Evolutionary conservation across 2,113 vertebrate species (phyloP).

Genomic region (Cavia aperea): DNA sequence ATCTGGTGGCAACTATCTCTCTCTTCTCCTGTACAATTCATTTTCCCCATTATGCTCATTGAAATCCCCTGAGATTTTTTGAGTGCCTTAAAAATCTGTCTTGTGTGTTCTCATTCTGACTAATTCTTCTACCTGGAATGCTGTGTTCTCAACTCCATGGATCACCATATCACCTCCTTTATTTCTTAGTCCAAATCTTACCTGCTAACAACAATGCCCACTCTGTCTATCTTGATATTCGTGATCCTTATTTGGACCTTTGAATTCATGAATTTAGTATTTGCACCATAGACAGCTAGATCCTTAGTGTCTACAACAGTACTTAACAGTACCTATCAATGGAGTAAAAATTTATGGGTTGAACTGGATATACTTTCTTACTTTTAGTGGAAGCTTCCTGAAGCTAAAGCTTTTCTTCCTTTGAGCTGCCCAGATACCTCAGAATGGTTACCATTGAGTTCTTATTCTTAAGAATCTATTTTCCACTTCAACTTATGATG

Average conservation of each 20-base stretch:
- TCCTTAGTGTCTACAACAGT: not conserved
- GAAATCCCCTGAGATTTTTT: not conserved
- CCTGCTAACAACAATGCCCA: not conserved
- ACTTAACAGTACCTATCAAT: not conserved
- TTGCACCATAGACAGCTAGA: not conserved
- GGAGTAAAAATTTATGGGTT: not conserved
- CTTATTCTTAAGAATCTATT: not conserved
- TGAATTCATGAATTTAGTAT: not conserved
- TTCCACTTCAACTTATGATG: not conserved
- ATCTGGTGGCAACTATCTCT: not conserved
- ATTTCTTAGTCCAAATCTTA: not conserved
- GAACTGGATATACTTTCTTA: not conserved
- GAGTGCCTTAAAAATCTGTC: not conserved
- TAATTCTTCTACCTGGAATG: not conserved
- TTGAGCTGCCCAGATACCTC: not conserved
- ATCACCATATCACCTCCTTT: not conserved
- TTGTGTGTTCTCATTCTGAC: not conserved
- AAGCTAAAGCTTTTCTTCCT: not conserved
- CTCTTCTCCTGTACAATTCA: not conserved
- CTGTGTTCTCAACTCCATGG: not conserved
- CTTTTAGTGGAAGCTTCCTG: not conserved
- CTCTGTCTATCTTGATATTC: not conserved
- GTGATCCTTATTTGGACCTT: not conserved
- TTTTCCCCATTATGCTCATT: not conserved
- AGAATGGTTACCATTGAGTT: not conserved